These are phyloP conservation scores for Pardosa pseudoannulata DNA, from an alignment of 2,888 invertebrate species.

Conservation along the genomic window DNA sequence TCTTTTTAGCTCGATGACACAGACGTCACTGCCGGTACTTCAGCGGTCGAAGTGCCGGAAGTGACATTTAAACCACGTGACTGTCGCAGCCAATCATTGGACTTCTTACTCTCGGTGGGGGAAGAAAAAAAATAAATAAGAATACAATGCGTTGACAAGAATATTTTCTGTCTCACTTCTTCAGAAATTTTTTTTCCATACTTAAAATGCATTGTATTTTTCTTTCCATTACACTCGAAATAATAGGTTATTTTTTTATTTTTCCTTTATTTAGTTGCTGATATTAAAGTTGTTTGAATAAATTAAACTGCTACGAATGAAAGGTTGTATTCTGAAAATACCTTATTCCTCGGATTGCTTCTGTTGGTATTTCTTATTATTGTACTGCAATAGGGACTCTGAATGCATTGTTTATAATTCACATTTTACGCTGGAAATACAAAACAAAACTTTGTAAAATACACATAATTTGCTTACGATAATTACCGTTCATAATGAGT, in stretches of 20 bases:
- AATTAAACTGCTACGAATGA: no score
- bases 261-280: neutral
- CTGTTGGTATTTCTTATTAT: no score
- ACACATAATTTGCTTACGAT: no score
- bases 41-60: slow-evolving; percentile 14
- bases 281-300: no score
- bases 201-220: neutral
- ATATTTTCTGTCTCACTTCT: slow-evolving; percentile 15
- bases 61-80: neutral
- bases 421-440: no score
- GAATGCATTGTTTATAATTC: no score
- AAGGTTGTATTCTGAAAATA: no score
- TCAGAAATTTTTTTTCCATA: neutral
- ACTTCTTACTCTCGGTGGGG: neutral
- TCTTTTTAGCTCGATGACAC: neutral
- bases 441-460: no score
- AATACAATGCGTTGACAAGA: slow-evolving; percentile 11
- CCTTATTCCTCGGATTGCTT: no score
- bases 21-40: slow-evolving; percentile 15
- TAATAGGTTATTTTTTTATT: neutral
- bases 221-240: neutral
- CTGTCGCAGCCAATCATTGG: neutral
- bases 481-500: no score
- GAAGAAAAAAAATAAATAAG: neutral
- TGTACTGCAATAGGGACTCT: no score